These are phyloP conservation scores for Agrotis clavis DNA, from an alignment of 2,888 invertebrate genomes.

Conservation along the genomic window DNA sequence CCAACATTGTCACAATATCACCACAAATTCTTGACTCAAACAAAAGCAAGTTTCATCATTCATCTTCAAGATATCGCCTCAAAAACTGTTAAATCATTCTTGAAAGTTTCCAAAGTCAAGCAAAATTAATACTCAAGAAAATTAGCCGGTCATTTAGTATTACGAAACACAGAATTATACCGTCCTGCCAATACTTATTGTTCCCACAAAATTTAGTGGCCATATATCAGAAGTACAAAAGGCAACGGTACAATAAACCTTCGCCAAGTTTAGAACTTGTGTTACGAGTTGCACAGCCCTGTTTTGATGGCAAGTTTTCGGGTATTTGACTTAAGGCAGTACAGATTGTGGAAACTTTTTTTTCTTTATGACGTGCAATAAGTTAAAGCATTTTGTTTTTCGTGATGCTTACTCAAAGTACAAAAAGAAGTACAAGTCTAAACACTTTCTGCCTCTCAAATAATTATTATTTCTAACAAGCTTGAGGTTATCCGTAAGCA, in stretches of 20 bases:
- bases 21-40: conserved; percentile 13
- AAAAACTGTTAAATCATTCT: conserved; percentile 28
- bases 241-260: conserved; percentile 63
- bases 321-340: conserved; percentile 22
- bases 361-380: not conserved
- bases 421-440: too few species aligned
- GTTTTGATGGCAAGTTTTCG: conserved; percentile 43
- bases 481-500: too few species aligned
- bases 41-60: conserved; percentile 29
- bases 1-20: conserved; percentile 6
- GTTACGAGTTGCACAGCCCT: conserved; percentile 51
- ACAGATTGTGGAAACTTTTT: conserved; percentile 6
- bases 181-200: conserved; percentile 72
- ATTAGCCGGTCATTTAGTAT: conserved; percentile 56
- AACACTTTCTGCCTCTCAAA: too few species aligned
- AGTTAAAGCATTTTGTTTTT: too few species aligned
- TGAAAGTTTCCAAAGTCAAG: conserved; percentile 30
- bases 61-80: conserved; percentile 28
- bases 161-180: conserved; percentile 55
- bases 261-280: conserved; percentile 59
- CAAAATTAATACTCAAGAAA: conserved; percentile 46
- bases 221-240: conserved; percentile 79
- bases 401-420: too few species aligned
- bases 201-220: conserved; percentile 75
- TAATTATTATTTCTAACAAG: too few species aligned